These are phyloP conservation scores for Epinephelus lanceolatus DNA, from an alignment of 2,113 vertebrate species.

Conservation along the genomic window DNA sequence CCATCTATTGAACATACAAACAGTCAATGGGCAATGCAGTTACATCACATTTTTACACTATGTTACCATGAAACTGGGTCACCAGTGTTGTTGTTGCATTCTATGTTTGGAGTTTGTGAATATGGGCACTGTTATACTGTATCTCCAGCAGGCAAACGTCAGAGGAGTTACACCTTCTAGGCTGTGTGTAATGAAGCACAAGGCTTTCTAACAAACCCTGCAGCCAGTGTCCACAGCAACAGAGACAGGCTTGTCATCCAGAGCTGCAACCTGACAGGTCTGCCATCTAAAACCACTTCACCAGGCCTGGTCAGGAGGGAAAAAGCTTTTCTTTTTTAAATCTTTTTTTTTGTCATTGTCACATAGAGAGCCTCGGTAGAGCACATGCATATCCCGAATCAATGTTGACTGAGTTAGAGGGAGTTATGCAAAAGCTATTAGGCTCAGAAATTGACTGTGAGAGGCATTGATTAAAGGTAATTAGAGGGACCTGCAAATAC, in stretches of 20 bases:
- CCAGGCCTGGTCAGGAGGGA: neutral
- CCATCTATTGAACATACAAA: neutral
- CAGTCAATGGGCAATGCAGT: neutral
- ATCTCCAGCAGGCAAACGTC: neutral
- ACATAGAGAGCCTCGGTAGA: neutral
- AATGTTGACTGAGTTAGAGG: neutral
- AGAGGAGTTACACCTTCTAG: constrained; percentile 28
- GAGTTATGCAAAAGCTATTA: neutral
- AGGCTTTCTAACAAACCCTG: constrained; percentile 15
- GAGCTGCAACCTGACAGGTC: constrained; percentile 17
- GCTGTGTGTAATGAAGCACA: constrained; percentile 14
- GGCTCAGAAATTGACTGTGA: neutral
- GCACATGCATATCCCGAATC: neutral
- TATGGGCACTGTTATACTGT: neutral
- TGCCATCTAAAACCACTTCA: constrained; percentile 3
- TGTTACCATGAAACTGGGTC: neutral
- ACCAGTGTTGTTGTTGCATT: neutral
- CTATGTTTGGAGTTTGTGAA: neutral
- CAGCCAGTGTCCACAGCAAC: constrained; percentile 19
- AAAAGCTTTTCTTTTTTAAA: neutral
- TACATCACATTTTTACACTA: neutral
- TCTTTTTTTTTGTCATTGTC: neutral
- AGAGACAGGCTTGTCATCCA: constrained; percentile 12
- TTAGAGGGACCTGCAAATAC: neutral
- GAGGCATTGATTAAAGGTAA: neutral